Base-by-base conservation (phyloP, 1,140 invertebrate species). In the Theocolax elegans region DNA sequence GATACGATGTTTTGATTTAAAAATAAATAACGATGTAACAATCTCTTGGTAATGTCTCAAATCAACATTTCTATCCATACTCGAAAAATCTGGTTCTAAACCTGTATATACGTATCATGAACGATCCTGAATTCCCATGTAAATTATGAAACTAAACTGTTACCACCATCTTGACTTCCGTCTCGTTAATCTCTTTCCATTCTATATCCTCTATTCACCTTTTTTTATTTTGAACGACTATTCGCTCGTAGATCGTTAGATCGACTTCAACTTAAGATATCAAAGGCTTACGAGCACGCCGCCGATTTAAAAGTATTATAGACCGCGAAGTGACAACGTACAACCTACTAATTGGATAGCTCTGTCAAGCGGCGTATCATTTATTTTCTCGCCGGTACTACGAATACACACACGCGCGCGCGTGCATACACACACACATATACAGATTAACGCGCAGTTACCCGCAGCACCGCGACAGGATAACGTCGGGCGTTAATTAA, bases 321-420 rank as follows among this genome's bases (percentile, higher is more conserved):
- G 38, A 63, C 15, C 23, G 44, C 27, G 23, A 62, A 70, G 51
- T 71, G 42, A 65, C 53, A 71, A 71, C 9, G 49, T 65, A 65
- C 51, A 65, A 49, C 51, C 48, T 48, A 29, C 68, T 71, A 71
- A 65, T 71, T 71, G 51, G 68, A 71, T 65, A 42, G 42, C 49
- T 70, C 59, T 70, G 59, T 63, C 67, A 63, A 51, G 21, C 49
- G n/a, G 38, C 49, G 40, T 54, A 62, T 69, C 49, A 69, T 69
- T 70, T 65, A 64, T 64, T 71, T 71, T 64, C 60, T 59, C 42
- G 42, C 51, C 40, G 53, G 21, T 58, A 58, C 44, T n/a, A n/a
- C n/a, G n/a, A n/a, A n/a, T n/a, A n/a, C n/a, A n/a, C n/a, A n/a
- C n/a, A n/a, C n/a, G n/a, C n/a, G n/a, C n/a, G n/a, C n/a, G n/a